These are phyloP conservation scores for Xenopus borealis DNA, from an alignment of 2,113 vertebrate genomes.

Conservation along the genomic window DNA sequence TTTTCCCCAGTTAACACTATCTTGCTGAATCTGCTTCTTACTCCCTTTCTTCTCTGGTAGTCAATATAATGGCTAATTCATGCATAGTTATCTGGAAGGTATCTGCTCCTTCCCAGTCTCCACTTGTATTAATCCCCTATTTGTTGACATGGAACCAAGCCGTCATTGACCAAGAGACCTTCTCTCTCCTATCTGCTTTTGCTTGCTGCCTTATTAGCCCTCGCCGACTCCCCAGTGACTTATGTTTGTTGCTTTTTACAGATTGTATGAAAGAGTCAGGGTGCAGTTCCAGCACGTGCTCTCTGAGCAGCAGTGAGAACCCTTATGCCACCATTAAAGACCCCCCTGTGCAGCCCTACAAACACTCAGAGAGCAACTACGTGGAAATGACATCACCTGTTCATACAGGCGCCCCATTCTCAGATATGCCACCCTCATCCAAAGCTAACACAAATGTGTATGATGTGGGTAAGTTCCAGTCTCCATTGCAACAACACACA, in stretches of 20 bases:
- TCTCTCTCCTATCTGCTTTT: conserved; percentile 15
- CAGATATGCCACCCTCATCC: conserved; percentile 78
- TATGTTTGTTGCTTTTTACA: conserved; percentile 66
- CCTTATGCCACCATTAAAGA: conserved; percentile 98
- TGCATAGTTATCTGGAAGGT: too few species aligned
- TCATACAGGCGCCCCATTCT: conserved; percentile 82
- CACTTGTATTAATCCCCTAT: background rate
- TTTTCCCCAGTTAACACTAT: too few species aligned
- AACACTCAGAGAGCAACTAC: conserved; percentile 94
- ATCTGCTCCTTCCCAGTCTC: too few species aligned
- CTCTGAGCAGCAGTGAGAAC: conserved; percentile 92
- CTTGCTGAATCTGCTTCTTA: too few species aligned
- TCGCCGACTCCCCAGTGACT: conserved; percentile 17
- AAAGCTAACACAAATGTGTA: conserved; percentile 89
- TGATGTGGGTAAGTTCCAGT: conserved; percentile 85
- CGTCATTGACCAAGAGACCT: background rate
- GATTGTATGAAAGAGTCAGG: conserved; percentile 92
- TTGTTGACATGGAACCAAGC: background rate
- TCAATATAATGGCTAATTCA: too few species aligned
- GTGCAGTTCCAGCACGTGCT: conserved; percentile 92
- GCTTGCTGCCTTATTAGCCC: conserved; percentile 44
- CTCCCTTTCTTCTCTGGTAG: too few species aligned
- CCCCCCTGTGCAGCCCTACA: conserved; percentile 85
- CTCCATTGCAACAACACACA: conserved; percentile 31
- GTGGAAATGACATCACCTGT: conserved; percentile 97